phyloP scores from a whole-genome alignment of 2,888 invertebrate species.

The Sycophila texana region DNA sequence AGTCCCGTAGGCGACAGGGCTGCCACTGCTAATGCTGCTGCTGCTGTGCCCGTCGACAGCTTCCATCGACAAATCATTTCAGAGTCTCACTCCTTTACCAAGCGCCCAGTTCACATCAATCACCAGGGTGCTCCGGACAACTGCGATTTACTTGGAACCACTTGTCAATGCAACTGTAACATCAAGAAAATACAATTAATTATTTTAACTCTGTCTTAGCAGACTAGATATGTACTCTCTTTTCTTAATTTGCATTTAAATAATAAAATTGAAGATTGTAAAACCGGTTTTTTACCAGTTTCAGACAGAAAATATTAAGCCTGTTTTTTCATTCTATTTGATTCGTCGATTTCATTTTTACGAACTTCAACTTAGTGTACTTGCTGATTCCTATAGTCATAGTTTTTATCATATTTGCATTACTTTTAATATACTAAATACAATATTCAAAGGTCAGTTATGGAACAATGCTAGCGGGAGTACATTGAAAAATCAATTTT shows the following conservation, averaged over 20 bases:
- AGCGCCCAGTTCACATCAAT: constrained; percentile 78
- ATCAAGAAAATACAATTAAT: not conserved
- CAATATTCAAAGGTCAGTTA: too few species aligned
- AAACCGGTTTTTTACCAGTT: too few species aligned
- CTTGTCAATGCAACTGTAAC: constrained; percentile 96
- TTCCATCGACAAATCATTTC: constrained; percentile 42
- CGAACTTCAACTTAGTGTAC: too few species aligned
- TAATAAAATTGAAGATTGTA: not conserved
- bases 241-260: not conserved
- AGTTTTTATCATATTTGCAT: too few species aligned
- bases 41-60: constrained; percentile 54
- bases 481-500: too few species aligned
- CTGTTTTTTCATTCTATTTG: not conserved
- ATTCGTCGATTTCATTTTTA: too few species aligned
- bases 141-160: constrained; percentile 99
- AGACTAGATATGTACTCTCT: not conserved
- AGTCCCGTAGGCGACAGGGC: constrained; percentile 59
- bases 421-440: too few species aligned
- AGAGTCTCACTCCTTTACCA: constrained; percentile 66
- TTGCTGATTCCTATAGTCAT: too few species aligned
- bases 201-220: not conserved
- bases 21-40: constrained; percentile 55
- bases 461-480: too few species aligned
- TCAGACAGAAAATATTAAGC: too few species aligned
- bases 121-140: constrained; percentile 99